Conservation (phyloP, 53 echinoderm and acorn worm genomes). For the Mesocentrotus franciscanus region DNA sequence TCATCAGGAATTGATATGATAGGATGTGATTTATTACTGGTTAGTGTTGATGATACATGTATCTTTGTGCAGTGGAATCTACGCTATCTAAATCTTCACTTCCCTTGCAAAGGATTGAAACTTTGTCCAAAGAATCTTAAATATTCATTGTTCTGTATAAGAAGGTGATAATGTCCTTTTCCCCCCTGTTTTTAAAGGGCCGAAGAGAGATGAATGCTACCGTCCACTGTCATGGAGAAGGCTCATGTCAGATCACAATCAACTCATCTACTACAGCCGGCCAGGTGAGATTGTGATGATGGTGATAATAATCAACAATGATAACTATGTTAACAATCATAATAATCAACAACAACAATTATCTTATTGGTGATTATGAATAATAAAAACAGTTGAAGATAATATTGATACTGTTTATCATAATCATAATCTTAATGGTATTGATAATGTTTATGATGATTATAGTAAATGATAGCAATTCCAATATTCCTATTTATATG, state of each 20-base stretch:
- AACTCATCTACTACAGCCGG: constrained; percentile 97
- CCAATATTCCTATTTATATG: too few species aligned
- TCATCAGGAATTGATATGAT: background rate
- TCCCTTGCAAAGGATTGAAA: too few species aligned
- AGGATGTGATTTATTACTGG: background rate
- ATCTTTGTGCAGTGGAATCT: too few species aligned
- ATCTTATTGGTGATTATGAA: background rate
- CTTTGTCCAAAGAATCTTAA: too few species aligned
- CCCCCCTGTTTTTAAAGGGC: constrained; percentile 65
- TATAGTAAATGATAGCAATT: background rate
- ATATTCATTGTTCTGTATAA: too few species aligned
- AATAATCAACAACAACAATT: too few species aligned
- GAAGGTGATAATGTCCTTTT: background rate
- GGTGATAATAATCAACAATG: background rate
- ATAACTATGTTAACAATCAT: too few species aligned
- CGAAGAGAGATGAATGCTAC: constrained; percentile 96
- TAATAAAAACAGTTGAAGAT: background rate
- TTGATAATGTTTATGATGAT: background rate
- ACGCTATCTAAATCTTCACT: too few species aligned
- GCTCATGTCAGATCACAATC: constrained; percentile 96
- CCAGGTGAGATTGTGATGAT: constrained; percentile 77
- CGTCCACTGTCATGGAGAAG: constrained; percentile 93
- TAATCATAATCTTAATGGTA: background rate
- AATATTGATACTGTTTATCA: too few species aligned
- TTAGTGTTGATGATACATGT: too few species aligned